Evolutionary conservation across 2,797 vertebrate species (phyloP).

Genomic region (Hippocampus kuda): DNA sequence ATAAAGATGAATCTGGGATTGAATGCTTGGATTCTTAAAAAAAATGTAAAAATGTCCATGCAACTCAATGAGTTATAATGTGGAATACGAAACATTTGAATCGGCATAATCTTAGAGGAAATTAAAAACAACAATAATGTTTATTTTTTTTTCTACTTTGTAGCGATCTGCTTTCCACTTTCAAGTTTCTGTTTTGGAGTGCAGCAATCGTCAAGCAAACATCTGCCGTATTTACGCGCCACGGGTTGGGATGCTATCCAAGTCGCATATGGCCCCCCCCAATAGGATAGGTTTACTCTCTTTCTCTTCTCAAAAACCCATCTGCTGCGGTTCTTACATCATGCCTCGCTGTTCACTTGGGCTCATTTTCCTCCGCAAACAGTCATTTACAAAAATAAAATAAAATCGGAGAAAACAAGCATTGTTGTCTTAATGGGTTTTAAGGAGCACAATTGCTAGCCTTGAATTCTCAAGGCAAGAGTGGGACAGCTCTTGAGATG

Average conservation of each 20-base stretch:
- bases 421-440: not conserved
- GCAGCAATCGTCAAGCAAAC: slow-evolving; percentile 58
- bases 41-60: too few relatives aligned
- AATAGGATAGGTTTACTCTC: slow-evolving; percentile 61
- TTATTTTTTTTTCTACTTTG: slow-evolving; percentile 8
- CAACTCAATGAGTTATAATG: not conserved
- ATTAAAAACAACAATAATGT: slow-evolving; percentile 35
- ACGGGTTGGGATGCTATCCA: slow-evolving; percentile 58
- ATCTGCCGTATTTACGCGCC: slow-evolving; percentile 64
- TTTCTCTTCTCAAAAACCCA: slow-evolving; percentile 59
- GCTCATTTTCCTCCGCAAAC: slow-evolving; percentile 31
- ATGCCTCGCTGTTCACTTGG: slow-evolving; percentile 38
- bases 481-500: not conserved
- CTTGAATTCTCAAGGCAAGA: not conserved
- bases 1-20: too few relatives aligned
- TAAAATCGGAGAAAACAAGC: not conserved
- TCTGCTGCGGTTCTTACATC: slow-evolving; percentile 59
- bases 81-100: slow-evolving; percentile 8
- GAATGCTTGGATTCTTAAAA: too few relatives aligned
- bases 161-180: slow-evolving; percentile 7
- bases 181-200: slow-evolving; percentile 46
- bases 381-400: slow-evolving; percentile 27
- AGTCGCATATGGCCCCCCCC: slow-evolving; percentile 61
- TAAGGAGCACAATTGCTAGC: not conserved
- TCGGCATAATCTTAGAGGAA: slow-evolving; percentile 7